A percentile compares a stretch with the other conserved stretches of the same genome.
Evolutionary conservation across 1,140 invertebrate genomes (phyloP).

Genomic region (Cylas formicarius): DNA sequence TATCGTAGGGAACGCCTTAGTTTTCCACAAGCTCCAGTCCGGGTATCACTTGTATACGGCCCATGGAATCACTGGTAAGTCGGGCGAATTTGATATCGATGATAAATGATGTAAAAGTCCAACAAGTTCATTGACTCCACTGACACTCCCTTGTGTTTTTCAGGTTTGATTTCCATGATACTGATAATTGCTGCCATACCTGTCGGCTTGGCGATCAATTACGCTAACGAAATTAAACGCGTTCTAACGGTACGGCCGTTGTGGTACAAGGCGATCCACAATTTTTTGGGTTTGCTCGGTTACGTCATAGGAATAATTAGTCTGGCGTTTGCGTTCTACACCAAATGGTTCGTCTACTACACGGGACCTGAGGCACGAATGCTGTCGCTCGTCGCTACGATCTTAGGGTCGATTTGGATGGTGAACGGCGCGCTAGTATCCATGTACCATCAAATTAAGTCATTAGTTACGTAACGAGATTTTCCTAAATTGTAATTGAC

Average conservation of each 20-base stretch:
- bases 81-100: conserved; percentile 6
- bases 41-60: conserved; percentile 28
- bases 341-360: conserved; percentile 30
- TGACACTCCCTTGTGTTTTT: conserved; percentile 8
- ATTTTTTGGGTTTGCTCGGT: conserved; percentile 25
- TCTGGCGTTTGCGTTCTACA: conserved; percentile 28
- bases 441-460: conserved; percentile 25
- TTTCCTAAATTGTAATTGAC: too few species aligned
- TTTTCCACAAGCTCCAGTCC: conserved; percentile 21
- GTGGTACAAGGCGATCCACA: conserved; percentile 27
- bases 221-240: conserved; percentile 16
- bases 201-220: conserved; percentile 23
- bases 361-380: conserved; percentile 24
- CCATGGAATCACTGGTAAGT: conserved; percentile 31
- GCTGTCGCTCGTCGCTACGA: conserved; percentile 25
- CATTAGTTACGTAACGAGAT: conserved; percentile 12
- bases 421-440: conserved; percentile 26
- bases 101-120: conserved; percentile 3
- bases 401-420: conserved; percentile 21
- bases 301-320: conserved; percentile 30
- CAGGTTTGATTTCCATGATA: conserved; percentile 30
- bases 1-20: conserved; percentile 21
- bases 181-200: conserved; percentile 21
- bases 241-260: conserved; percentile 5
- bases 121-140: conserved; percentile 1